Conservation (phyloP, 2,888 invertebrate genomes). For the Perdita meconis region DNA sequence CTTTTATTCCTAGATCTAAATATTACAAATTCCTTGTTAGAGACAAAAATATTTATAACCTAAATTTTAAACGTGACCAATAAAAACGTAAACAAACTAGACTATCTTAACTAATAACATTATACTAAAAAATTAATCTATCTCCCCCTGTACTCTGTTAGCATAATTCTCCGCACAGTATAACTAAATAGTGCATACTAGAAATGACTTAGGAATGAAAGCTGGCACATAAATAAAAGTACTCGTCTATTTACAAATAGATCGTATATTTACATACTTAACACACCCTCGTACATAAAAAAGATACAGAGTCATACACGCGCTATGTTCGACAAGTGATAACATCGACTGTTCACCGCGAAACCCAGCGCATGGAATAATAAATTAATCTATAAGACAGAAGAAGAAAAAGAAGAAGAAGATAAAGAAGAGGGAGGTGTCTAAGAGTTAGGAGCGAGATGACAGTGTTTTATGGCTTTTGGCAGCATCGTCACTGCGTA, state of each 20-base stretch:
- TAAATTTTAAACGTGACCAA: too few species aligned
- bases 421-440: constrained; percentile 33
- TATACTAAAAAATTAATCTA: too few species aligned
- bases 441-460: constrained; percentile 64
- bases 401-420: constrained; percentile 46
- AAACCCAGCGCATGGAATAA: constrained; percentile 67
- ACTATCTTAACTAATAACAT: too few species aligned
- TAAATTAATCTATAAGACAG: constrained; percentile 75
- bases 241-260: constrained; percentile 74
- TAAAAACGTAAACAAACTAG: too few species aligned
- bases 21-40: too few species aligned
- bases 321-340: constrained; percentile 67
- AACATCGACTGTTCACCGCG: constrained; percentile 61
- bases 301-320: constrained; percentile 66
- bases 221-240: constrained; percentile 53
- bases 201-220: neutral
- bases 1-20: too few species aligned
- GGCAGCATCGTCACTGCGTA: constrained; percentile 69
- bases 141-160: too few species aligned
- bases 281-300: constrained; percentile 65
- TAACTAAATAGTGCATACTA: too few species aligned
- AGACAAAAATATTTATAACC: too few species aligned
- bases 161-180: too few species aligned
- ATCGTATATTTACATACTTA: constrained; percentile 78
- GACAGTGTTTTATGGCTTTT: constrained; percentile 77